Base-by-base conservation (phyloP, 2,888 invertebrate genomes). In the Nephrotoma appendiculata region DNA sequence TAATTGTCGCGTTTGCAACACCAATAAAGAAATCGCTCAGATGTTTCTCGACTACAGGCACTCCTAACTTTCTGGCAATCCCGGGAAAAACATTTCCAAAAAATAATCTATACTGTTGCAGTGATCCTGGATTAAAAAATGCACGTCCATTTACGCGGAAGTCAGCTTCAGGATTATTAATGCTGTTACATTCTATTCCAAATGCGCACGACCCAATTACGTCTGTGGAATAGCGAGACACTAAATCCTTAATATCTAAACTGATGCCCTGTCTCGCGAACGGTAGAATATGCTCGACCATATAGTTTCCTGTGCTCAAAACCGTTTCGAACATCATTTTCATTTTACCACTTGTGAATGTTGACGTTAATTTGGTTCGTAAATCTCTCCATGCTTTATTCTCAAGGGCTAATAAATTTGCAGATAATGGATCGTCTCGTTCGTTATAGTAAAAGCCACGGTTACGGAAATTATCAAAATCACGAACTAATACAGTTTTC, bases 341-440 rank as follows among this genome's bases (percentile, higher is more conserved):
- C 90, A 93, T 92, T 88, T 92, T 93, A 6, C 92, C 92, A 0
- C 92, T 91, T 0, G 92, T 92, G 86, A 93, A 93, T 0, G 92
- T 91, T 0, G 93, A 92, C 0, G 92, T 91, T 42, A 93, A 87
- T 86, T 92, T 92, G 0, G 89, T 89, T 12, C 93, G 89, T 71
- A 93, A 88, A n/a, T 89, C 89, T 86, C 91, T 92, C 93, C 93
- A 93, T 85, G 91, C 89, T 1, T 90, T 89, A 1, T 92, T 92
- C 1, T 90, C 90, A 41, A 91, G 86, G 12, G 88, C 88, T 7
- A 91, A 88, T 6, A 92, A 88, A 87, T 91, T 89, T 0, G 88
- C 90, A 0, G 90, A 88, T 2, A 92, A 52, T 0, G 92, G 92
- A 88, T 92, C 91, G 19, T 89, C 89, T 9, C 88, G 88, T 7